These are phyloP conservation scores for Halcyon malimbica DNA, from an alignment of 2,113 vertebrate genomes.

Conservation along the genomic window DNA sequence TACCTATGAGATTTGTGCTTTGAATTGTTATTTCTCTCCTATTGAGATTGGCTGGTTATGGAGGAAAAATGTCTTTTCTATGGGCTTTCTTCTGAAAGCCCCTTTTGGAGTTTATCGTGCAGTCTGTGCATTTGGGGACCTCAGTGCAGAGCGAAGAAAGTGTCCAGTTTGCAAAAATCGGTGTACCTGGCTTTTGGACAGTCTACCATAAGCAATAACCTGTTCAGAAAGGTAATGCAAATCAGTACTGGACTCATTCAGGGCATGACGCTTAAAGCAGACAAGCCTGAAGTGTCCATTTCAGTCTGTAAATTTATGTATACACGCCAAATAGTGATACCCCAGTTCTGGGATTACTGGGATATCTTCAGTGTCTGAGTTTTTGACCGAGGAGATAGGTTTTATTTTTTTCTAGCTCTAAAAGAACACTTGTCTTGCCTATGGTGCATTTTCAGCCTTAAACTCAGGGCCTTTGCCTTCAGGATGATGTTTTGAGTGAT, in stretches of 20 bases:
- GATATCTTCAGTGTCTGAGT: not conserved
- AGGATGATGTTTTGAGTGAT: not conserved
- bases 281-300: not conserved
- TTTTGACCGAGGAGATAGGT: not conserved
- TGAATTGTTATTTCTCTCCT: not conserved
- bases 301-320: not conserved
- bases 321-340: not conserved
- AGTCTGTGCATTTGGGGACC: not conserved
- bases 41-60: not conserved
- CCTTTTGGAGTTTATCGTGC: not conserved
- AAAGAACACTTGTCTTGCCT: not conserved
- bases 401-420: not conserved
- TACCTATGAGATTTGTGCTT: not conserved
- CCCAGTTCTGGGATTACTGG: not conserved
- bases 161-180: not conserved
- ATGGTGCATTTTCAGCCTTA: not conserved
- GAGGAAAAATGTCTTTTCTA: not conserved
- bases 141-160: not conserved
- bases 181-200: not conserved
- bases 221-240: not conserved
- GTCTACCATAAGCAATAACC: not conserved
- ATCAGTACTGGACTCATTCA: not conserved
- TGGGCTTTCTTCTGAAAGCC: not conserved
- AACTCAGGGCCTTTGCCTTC: not conserved
- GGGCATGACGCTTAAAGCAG: not conserved